Conservation (phyloP, 2,113 vertebrate genomes). For the Xenopus borealis region DNA sequence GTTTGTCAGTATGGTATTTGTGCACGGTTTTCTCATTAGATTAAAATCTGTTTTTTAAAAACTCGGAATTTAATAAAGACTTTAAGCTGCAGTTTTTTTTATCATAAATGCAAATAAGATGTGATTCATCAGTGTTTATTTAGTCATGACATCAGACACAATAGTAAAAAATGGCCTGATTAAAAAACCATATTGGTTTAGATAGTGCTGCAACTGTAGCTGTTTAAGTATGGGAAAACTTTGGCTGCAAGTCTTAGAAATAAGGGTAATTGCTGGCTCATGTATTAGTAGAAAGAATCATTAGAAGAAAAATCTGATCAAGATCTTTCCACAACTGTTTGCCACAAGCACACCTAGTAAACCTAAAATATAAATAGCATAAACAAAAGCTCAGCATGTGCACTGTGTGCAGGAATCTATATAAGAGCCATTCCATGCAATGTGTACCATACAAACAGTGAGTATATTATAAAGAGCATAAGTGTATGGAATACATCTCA, state of each 20-base stretch:
- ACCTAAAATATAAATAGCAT: too few relatives aligned
- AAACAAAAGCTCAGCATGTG: too few relatives aligned
- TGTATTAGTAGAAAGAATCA: slow-evolving; percentile 4
- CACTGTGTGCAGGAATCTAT: too few relatives aligned
- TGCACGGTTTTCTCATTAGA: too few relatives aligned
- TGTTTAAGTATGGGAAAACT: neutral
- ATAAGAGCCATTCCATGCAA: too few relatives aligned
- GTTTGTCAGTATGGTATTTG: too few relatives aligned
- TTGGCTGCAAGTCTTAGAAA: slow-evolving; percentile 7
- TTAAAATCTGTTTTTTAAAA: too few relatives aligned
- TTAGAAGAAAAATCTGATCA: slow-evolving; percentile 12
- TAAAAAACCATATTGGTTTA: neutral
- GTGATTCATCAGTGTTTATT: slow-evolving; percentile 11
- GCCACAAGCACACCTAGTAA: neutral
- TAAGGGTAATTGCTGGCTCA: neutral
- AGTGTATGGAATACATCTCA: too few relatives aligned
- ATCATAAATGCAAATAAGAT: slow-evolving; percentile 21
- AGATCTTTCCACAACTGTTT: slow-evolving; percentile 9
- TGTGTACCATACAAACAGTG: too few relatives aligned
- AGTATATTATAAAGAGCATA: too few relatives aligned
- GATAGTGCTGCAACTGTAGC: neutral
- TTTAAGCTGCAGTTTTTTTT: neutral
- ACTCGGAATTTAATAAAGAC: slow-evolving; percentile 3
- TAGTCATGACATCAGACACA: slow-evolving; percentile 8
- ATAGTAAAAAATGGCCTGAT: slow-evolving; percentile 11